phyloP scores from a whole-genome alignment of 2,113 vertebrate genomes.

The Bungarus multicinctus region DNA sequence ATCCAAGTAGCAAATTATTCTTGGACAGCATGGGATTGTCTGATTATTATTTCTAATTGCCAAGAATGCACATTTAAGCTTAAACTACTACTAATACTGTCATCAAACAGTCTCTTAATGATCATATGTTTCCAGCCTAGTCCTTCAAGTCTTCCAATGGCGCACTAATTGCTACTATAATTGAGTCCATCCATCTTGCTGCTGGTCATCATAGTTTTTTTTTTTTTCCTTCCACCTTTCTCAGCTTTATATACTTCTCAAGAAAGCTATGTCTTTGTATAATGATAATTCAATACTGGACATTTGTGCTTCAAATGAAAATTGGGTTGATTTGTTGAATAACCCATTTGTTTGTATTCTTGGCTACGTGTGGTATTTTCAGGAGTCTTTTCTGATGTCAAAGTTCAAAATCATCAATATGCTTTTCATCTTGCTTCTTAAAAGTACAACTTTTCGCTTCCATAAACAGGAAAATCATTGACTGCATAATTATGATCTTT shows the following conservation, averaged over 20 bases:
- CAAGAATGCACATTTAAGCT: neutral
- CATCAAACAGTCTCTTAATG: neutral
- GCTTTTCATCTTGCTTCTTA: neutral
- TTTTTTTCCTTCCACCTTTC: neutral
- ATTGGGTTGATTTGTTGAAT: neutral
- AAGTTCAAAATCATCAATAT: too few relatives aligned
- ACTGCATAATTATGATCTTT: neutral
- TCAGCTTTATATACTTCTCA: neutral
- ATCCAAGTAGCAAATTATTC: neutral
- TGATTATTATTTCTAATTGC: neutral
- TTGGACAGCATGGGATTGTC: neutral
- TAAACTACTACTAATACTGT: neutral
- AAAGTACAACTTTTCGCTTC: neutral
- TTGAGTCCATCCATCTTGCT: neutral
- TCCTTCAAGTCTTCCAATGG: neutral
- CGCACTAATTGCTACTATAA: neutral
- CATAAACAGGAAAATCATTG: neutral
- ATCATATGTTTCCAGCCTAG: neutral
- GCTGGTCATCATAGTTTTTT: neutral
- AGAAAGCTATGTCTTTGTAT: neutral
- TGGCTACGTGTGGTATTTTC: neutral
- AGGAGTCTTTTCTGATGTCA: neutral
- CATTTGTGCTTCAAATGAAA: neutral
- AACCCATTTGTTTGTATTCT: neutral
- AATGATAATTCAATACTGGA: neutral